Percentiles rank a stretch among this genome's conserved stretches.
Conservation (phyloP, 2,888 invertebrate genomes). For the Cosmia pyralina region DNA sequence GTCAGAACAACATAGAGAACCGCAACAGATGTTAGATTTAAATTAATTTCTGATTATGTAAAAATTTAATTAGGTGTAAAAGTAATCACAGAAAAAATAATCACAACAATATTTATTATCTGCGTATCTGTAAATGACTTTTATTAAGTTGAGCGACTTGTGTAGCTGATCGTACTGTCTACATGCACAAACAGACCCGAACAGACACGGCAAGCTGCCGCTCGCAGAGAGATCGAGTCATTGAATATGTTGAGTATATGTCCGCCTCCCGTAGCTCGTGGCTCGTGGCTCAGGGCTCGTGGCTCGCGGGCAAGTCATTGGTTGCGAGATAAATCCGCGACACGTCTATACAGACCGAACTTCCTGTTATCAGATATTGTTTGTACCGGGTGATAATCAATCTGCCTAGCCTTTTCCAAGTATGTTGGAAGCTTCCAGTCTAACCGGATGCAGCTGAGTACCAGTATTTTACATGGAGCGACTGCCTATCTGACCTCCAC, state of each 20-base stretch:
- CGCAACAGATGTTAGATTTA: background rate
- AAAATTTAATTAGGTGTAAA: too few relatives aligned
- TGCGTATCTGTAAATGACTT: background rate
- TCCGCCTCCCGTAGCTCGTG: conserved; percentile 14
- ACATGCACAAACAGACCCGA: background rate
- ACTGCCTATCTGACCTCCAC: too few relatives aligned
- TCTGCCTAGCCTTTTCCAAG: too few relatives aligned
- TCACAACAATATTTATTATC: too few relatives aligned
- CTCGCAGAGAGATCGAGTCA: conserved; percentile 55
- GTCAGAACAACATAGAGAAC: background rate
- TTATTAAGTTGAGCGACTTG: background rate
- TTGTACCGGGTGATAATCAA: too few relatives aligned
- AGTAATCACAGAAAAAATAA: too few relatives aligned
- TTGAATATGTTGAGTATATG: conserved; percentile 20
- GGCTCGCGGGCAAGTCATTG: conserved; percentile 23
- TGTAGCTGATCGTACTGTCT: background rate
- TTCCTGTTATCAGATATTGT: conserved; percentile 29
- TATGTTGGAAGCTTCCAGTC: too few relatives aligned
- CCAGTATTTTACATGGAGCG: too few relatives aligned
- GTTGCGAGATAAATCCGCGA: conserved; percentile 34
- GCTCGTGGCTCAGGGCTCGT: conserved; percentile 1
- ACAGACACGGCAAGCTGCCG: conserved; percentile 25
- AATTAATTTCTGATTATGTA: too few relatives aligned
- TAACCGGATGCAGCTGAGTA: too few relatives aligned
- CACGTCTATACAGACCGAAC: background rate